Conservation (phyloP, 2,797 vertebrate genomes). For the Sylvilagus floridanus region DNA sequence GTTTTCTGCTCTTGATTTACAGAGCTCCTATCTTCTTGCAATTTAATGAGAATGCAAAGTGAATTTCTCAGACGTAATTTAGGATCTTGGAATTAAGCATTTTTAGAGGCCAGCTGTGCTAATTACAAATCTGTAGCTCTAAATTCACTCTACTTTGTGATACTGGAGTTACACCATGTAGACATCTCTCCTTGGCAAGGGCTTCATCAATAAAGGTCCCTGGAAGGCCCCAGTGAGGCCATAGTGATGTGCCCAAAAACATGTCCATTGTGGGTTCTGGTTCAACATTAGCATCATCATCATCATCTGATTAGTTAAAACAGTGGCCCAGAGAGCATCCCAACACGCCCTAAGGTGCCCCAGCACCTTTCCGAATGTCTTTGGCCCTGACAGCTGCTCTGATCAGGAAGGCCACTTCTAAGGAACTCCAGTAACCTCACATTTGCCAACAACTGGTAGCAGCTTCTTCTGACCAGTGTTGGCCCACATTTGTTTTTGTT, state of each 20-base stretch:
- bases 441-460: neutral
- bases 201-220: neutral
- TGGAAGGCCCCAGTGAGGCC: neutral
- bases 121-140: neutral
- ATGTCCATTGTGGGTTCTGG: neutral
- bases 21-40: neutral
- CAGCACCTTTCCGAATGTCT: neutral
- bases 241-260: no score
- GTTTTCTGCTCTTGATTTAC: constrained; percentile 44
- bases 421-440: no score
- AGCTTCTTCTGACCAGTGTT: neutral
- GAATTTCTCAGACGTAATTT: constrained; percentile 9
- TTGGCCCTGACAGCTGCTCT: neutral
- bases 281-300: neutral
- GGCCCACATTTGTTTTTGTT: neutral
- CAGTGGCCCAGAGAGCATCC: neutral
- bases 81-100: neutral
- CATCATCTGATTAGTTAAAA: neutral
- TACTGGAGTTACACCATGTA: neutral
- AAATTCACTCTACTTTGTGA: neutral
- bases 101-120: neutral
- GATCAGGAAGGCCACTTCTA: neutral
- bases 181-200: neutral
- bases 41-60: constrained; percentile 10
- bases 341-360: neutral